These are phyloP conservation scores for Deilephila elpenor DNA, from an alignment of 2,888 invertebrate genomes.

Conservation along the genomic window DNA sequence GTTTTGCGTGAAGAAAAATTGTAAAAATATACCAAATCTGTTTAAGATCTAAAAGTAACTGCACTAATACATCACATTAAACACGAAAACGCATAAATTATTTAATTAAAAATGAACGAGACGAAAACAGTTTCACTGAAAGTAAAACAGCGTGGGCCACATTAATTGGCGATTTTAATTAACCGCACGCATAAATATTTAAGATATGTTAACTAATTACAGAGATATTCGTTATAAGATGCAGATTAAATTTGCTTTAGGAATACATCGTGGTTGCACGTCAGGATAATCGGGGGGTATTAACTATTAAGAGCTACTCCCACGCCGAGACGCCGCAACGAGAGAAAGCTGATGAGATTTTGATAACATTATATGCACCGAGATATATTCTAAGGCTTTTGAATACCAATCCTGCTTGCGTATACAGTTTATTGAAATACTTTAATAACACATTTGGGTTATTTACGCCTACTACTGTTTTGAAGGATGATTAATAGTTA, in stretches of 20 bases:
- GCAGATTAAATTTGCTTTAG: constrained; percentile 4
- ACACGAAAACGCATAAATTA: not conserved
- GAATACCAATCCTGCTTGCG: not conserved
- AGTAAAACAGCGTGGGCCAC: not conserved
- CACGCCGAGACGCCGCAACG: constrained; percentile 41
- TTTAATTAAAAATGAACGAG: not conserved
- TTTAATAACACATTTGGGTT: not conserved
- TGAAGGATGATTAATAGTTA: not conserved
- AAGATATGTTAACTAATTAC: constrained; percentile 3
- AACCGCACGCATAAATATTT: not conserved
- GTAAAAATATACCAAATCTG: no score
- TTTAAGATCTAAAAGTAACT: no score
- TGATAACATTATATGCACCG: constrained; percentile 27
- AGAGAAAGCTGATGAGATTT: constrained; percentile 29
- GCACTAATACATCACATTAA: not conserved
- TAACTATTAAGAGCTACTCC: constrained; percentile 46
- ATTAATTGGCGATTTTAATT: not conserved
- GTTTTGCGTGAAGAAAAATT: no score
- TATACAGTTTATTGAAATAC: not conserved
- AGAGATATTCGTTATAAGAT: not conserved
- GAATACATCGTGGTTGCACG: not conserved
- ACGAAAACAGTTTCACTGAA: not conserved
- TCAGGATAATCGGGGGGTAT: constrained; percentile 43
- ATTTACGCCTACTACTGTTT: not conserved
- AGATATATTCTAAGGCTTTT: constrained; percentile 9